Evolutionary conservation across 1,140 invertebrate genomes (phyloP), one percentile per base, ranked within the genome.

Genomic region (Muscidifurax raptorellus): DNA sequence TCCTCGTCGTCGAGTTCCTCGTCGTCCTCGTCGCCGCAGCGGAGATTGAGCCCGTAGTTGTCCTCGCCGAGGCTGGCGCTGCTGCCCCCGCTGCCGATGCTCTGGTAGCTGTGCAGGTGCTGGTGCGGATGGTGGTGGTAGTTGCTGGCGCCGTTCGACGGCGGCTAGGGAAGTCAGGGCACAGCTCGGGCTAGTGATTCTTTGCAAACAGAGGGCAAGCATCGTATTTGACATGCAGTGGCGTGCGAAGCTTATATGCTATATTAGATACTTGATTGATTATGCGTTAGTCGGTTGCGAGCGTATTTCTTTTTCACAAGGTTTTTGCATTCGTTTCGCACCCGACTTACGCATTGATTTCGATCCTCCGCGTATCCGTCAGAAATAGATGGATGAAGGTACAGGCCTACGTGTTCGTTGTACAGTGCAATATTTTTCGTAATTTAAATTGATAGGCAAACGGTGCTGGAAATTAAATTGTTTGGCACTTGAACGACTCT

Each of bases 131-230:
- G 32, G 1, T 72, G 72, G 10, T 44, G 36, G 72, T 7, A 44
- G 36, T 83, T 85, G 52, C 79, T 72, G 32, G 85, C 44, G 64
- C 88, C 88, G 79, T 91, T 90, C 78, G 86, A 90, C 66, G 90
- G 91, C 88, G 91, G 91, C 92, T 93, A 92, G 81, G 90, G 89
- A 91, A 92, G 91, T 91, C 91, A 92, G 89, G 90, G 89, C 87
- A 91, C 90, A 92, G 89, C 90, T 91, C 89, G 89, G 89, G 88
- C 91, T 92, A 92, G 89, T 92, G 89, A 92, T 91, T 93, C 91
- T 92, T 93, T 87, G 90, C 89, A 92, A 93, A 93, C 89, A 92
- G 85, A 92, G 91, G 91, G 90, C 90, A 92, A 93, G 92, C 92
- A 83, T 28, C 18, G 25, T 25, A 18, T 81, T 89, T 86, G 88